phyloP scores from a whole-genome alignment of 2,797 vertebrate genomes.

The Hirundo rustica region DNA sequence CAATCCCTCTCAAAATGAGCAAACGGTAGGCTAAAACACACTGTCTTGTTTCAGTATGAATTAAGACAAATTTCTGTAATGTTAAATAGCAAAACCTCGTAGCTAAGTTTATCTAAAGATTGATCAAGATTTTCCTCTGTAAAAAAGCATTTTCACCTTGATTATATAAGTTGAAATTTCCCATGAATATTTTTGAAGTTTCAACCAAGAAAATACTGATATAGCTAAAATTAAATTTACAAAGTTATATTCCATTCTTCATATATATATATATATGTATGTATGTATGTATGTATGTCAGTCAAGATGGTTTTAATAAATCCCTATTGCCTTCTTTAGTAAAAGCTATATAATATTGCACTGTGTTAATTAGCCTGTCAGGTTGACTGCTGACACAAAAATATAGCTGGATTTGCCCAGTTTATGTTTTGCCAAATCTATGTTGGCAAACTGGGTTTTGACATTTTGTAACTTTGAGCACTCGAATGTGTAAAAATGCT shows the following conservation, averaged over 20 bases:
- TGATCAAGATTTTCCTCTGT: not conserved
- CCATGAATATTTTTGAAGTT: not conserved
- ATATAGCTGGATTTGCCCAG: not conserved
- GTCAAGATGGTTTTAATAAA: not conserved
- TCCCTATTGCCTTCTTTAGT: not conserved
- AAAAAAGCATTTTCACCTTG: not conserved
- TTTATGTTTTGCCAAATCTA: not conserved
- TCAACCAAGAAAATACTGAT: not conserved
- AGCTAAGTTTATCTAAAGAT: not conserved
- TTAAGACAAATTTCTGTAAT: not conserved
- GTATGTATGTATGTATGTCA: no score
- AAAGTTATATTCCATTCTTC: not conserved
- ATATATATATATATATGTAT: no score
- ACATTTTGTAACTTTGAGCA: not conserved
- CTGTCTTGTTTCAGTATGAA: not conserved
- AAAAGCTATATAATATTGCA: not conserved
- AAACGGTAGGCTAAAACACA: not conserved
- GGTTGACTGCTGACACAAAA: not conserved
- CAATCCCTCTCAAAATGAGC: not conserved
- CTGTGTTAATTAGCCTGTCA: not conserved
- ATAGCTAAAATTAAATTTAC: not conserved
- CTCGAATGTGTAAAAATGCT: fast-evolving
- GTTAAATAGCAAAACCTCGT: not conserved
- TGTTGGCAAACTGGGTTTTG: not conserved
- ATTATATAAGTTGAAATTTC: not conserved